Evolutionary conservation across 2,888 invertebrate species (phyloP).

Genomic region (Calliscelio sp.): DNA sequence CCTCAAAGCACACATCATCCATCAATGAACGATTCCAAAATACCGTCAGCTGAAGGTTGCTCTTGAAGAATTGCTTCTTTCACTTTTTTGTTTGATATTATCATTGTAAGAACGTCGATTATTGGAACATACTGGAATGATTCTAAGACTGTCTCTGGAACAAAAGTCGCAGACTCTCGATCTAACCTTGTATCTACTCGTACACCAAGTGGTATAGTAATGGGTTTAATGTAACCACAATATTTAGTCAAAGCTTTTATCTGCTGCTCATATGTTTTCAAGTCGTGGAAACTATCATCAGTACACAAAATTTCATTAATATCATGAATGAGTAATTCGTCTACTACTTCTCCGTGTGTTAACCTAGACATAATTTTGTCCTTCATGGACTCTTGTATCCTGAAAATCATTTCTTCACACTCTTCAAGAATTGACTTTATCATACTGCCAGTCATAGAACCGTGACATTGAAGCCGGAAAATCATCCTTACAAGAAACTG

Average conservation of each 20-base stretch:
- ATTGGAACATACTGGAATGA: constrained; percentile 68
- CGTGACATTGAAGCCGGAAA: constrained; percentile 49
- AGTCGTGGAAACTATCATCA: constrained; percentile 44
- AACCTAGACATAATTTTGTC: constrained; percentile 24
- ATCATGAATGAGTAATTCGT: constrained; percentile 27
- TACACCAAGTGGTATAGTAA: constrained; percentile 31
- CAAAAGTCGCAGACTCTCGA: constrained; percentile 35
- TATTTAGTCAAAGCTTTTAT: constrained; percentile 51
- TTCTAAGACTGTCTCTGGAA: constrained; percentile 50
- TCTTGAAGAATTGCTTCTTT: constrained; percentile 55
- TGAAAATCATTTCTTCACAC: constrained; percentile 35
- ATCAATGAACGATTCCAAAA: constrained; percentile 65
- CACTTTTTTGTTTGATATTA: constrained; percentile 55
- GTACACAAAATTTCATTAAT: constrained; percentile 33
- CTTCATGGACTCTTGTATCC: neutral
- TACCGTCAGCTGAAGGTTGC: constrained; percentile 52
- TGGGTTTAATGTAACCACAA: constrained; percentile 51
- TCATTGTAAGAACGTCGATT: constrained; percentile 58
- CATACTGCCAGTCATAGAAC: constrained; percentile 62
- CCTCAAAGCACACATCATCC: constrained; percentile 59
- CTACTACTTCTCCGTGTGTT: constrained; percentile 18
- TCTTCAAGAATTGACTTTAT: constrained; percentile 43
- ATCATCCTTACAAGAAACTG: constrained; percentile 43
- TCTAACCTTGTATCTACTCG: constrained; percentile 50
- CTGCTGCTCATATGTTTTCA: constrained; percentile 55